Evolutionary conservation across 2,113 vertebrate genomes (phyloP).

Genomic region (Strigops habroptila): DNA sequence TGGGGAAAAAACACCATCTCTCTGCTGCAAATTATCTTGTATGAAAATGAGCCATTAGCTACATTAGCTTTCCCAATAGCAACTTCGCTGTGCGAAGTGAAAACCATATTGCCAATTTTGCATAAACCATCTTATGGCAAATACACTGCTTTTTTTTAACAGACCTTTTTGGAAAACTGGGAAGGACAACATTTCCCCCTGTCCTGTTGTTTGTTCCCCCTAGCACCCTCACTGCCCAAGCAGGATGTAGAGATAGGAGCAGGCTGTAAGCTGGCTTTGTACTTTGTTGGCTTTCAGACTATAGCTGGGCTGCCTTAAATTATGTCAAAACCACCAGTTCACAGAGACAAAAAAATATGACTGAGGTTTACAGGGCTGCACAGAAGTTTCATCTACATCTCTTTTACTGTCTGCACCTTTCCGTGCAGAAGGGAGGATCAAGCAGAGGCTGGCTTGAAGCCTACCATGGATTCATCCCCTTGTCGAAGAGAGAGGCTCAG

Average conservation of each 20-base stretch:
- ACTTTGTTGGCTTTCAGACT: background rate
- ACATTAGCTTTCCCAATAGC: background rate
- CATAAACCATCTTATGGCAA: background rate
- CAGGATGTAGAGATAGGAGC: background rate
- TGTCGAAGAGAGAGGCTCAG: background rate
- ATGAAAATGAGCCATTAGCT: background rate
- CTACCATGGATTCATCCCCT: background rate
- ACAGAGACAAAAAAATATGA: background rate
- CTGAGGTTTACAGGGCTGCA: background rate
- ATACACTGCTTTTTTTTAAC: background rate
- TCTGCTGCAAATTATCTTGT: background rate
- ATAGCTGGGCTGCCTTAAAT: background rate
- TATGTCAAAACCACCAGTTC: background rate
- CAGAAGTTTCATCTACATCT: background rate
- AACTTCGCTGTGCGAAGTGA: background rate
- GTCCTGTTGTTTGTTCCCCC: fast-evolving
- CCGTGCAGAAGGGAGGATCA: background rate
- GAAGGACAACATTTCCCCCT: background rate
- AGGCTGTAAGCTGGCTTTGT: background rate
- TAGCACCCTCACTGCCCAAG: background rate
- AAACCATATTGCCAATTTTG: background rate
- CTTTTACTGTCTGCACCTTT: background rate
- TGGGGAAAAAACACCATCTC: background rate
- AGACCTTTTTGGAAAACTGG: background rate
- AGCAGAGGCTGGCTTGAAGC: background rate